Evolutionary conservation across 1,140 invertebrate species (phyloP).

Genomic region (Drosophila subobscura): DNA sequence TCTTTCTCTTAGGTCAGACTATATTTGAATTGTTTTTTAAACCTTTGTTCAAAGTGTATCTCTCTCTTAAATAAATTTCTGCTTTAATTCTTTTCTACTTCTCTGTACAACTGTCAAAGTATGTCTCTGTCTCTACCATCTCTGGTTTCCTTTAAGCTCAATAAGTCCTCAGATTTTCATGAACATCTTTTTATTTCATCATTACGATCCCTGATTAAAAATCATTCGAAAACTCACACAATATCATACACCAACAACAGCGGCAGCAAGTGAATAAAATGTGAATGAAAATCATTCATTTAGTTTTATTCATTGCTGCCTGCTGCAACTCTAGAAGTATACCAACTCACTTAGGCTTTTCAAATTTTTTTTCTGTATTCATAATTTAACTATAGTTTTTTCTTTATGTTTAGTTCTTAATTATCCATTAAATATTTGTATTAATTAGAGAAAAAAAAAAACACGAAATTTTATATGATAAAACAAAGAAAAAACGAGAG

Average conservation of each 20-base stretch:
- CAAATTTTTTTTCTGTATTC: conserved; percentile 28
- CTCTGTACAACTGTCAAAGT: no score
- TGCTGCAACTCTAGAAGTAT: conserved; percentile 28
- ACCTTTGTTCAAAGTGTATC: no score
- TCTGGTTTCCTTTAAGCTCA: no score
- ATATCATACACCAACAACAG: conserved; percentile 17
- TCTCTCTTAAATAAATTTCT: no score
- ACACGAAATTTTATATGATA: conserved; percentile 72
- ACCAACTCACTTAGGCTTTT: conserved; percentile 38
- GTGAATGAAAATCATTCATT: conserved; percentile 24
- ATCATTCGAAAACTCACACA: conserved; percentile 32
- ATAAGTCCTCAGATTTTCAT: no score
- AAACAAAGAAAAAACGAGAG: conserved; percentile 38
- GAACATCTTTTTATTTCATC: no score
- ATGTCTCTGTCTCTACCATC: no score
- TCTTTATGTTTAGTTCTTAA: conserved; percentile 60
- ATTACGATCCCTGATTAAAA: conserved; percentile 3
- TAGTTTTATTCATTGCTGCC: conserved; percentile 13
- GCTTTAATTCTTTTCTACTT: no score
- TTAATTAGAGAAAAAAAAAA: conserved; percentile 50
- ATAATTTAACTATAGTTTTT: conserved; percentile 60
- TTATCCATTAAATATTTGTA: conserved; percentile 64
- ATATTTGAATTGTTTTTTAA: no score
- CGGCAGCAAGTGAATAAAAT: background rate
- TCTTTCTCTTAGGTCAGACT: no score